Evolutionary conservation across 1,140 invertebrate species (phyloP).

Genomic region (Formica exsecta): DNA sequence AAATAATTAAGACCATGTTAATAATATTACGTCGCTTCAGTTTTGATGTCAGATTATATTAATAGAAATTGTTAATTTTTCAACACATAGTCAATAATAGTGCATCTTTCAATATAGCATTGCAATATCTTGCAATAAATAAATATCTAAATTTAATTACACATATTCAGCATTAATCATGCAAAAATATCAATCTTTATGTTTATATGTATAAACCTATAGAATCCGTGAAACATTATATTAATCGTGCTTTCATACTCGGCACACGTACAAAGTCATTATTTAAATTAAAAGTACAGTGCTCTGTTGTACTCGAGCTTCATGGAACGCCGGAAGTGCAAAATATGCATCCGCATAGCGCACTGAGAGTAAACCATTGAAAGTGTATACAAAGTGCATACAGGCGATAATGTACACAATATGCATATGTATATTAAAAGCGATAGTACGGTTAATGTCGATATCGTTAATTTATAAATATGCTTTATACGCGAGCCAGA

Average conservation of each 20-base stretch:
- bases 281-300: slow-evolving; percentile 15
- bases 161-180: not conserved
- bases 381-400: not conserved
- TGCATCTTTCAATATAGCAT: slow-evolving; percentile 4
- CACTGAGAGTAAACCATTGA: not conserved
- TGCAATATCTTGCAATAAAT: not conserved
- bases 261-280: not conserved
- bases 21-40: not conserved
- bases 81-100: not conserved
- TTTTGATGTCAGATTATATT: not conserved
- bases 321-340: not conserved
- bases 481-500: too few species aligned
- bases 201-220: not conserved
- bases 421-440: not conserved
- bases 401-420: not conserved
- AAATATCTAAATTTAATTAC: not conserved
- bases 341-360: not conserved
- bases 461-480: slow-evolving; percentile 12
- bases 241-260: not conserved
- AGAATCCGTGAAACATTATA: not conserved
- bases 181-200: not conserved
- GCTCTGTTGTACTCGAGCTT: not conserved
- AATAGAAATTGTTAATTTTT: not conserved
- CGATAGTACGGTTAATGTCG: not conserved
- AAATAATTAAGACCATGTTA: too few species aligned